Percentiles rank a stretch among this genome's conserved stretches.
Conservation (phyloP, 1,140 invertebrate genomes). For the Drosophila pallidifrons region DNA sequence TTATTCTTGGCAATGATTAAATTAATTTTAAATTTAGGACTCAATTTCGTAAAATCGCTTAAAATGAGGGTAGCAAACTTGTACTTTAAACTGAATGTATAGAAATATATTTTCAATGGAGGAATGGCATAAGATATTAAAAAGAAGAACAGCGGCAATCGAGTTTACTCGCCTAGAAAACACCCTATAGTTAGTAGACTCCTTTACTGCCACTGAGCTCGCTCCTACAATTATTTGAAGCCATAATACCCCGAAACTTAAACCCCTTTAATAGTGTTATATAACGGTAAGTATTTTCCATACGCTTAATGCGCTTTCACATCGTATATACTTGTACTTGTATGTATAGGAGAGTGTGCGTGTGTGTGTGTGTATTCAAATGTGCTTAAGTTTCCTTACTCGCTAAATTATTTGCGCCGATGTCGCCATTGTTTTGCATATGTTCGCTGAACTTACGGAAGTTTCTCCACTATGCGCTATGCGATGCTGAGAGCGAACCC, state of each 20-base stretch:
- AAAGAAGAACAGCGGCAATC: too few relatives aligned
- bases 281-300: constrained; percentile 5
- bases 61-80: too few relatives aligned
- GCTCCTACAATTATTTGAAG: not conserved
- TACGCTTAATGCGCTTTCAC: constrained; percentile 14
- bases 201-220: not conserved
- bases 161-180: not conserved
- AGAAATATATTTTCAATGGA: not conserved
- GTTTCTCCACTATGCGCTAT: constrained; percentile 11
- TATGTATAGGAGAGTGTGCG: not conserved
- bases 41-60: too few relatives aligned
- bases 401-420: constrained; percentile 30
- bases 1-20: too few relatives aligned
- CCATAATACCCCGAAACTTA: not conserved
- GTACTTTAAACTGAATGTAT: too few relatives aligned
- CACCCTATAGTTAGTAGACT: not conserved
- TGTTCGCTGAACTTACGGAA: constrained; percentile 36
- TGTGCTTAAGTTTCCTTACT: constrained; percentile 26
- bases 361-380: constrained; percentile 14
- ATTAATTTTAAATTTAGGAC: too few relatives aligned
- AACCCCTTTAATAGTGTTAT: not conserved
- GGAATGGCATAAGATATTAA: not conserved
- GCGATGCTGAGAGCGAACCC: constrained; percentile 4
- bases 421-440: constrained; percentile 46
- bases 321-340: not conserved